Evolutionary conservation across 2,113 vertebrate species (phyloP).

Genomic region (Amphiprion percula): DNA sequence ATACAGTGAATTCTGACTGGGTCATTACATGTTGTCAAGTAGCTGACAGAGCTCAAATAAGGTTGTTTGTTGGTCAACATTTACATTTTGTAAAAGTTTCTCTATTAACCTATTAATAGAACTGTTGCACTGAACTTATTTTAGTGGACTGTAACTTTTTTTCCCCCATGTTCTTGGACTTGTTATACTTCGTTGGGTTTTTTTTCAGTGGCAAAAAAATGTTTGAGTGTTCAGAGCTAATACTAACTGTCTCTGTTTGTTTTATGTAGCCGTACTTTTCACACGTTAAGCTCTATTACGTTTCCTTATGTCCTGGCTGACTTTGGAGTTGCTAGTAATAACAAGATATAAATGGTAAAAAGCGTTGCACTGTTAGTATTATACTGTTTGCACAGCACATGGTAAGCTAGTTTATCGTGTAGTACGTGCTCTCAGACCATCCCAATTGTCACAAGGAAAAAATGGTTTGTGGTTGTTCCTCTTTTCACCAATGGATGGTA

Average conservation of each 20-base stretch:
- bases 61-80: not conserved
- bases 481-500: constrained; percentile 41
- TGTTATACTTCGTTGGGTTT: not conserved
- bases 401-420: not conserved
- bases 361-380: not conserved
- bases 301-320: not conserved
- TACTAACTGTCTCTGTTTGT: not conserved
- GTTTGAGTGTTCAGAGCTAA: too few relatives aligned
- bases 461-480: constrained; percentile 15
- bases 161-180: not conserved
- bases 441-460: not conserved
- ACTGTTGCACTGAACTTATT: not conserved
- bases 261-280: not conserved
- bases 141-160: not conserved
- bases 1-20: too few relatives aligned
- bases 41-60: not conserved
- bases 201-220: not conserved
- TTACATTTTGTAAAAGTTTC: constrained; percentile 10
- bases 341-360: constrained; percentile 3
- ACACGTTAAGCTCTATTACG: not conserved
- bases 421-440: not conserved
- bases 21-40: not conserved
- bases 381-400: not conserved
- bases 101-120: constrained; percentile 7
- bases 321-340: constrained; percentile 16